These are phyloP conservation scores for Gadopsis marmoratus DNA, from an alignment of 2,797 vertebrate genomes.

Conservation along the genomic window DNA sequence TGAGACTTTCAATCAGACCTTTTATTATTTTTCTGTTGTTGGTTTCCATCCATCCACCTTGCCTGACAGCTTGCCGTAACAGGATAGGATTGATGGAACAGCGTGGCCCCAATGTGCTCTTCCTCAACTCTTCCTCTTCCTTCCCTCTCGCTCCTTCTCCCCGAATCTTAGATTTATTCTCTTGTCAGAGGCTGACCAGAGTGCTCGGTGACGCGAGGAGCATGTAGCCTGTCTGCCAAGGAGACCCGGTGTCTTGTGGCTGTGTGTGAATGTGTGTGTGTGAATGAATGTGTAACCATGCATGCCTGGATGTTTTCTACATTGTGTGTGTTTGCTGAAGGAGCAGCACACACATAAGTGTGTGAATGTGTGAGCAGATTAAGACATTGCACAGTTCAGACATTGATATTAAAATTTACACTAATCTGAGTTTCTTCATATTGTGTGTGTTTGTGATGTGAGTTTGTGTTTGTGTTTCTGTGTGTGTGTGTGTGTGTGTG, in stretches of 20 bases:
- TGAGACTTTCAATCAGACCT: constrained; percentile 68
- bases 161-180: constrained; percentile 75
- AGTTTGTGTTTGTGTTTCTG: background rate
- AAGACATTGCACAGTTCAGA: background rate
- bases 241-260: constrained; percentile 55
- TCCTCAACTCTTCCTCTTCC: constrained; percentile 56
- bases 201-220: constrained; percentile 63
- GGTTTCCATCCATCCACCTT: constrained; percentile 41
- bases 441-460: constrained; percentile 4
- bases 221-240: constrained; percentile 67
- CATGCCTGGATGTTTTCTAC: constrained; percentile 18
- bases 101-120: constrained; percentile 53
- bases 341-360: background rate
- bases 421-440: constrained; percentile 12
- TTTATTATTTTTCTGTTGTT: constrained; percentile 37
- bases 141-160: constrained; percentile 16
- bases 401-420: constrained; percentile 22
- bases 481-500: constrained; percentile 1
- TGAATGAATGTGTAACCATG: constrained; percentile 34
- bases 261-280: constrained; percentile 36
- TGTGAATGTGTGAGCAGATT: constrained; percentile 15
- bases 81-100: constrained; percentile 71
- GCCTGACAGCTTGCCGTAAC: constrained; percentile 69
- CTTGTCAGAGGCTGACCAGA: constrained; percentile 77
- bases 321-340: constrained; percentile 3